A percentile compares a stretch with the other conserved stretches of the same genome.
phyloP scores from a whole-genome alignment of 2,113 vertebrate genomes.

The Bucco capensis region DNA sequence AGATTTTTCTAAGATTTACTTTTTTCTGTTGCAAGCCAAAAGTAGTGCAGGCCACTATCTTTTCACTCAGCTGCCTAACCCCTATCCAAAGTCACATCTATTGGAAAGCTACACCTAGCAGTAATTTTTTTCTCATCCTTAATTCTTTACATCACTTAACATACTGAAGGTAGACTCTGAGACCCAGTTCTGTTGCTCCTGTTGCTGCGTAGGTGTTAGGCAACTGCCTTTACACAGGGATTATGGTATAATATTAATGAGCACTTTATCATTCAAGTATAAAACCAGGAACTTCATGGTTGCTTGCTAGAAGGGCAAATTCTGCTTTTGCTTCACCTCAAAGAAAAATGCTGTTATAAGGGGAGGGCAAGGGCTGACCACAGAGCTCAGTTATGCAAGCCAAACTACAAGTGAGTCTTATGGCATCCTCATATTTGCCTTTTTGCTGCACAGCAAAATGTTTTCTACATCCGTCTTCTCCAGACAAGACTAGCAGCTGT shows the following conservation, averaged over 20 bases:
- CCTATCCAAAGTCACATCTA: neutral
- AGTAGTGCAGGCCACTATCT: neutral
- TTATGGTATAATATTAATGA: neutral
- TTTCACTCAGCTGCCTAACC: neutral
- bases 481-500: slow-evolving; percentile 35
- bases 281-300: neutral
- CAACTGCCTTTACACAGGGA: neutral
- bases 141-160: neutral
- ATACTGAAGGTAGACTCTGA: neutral
- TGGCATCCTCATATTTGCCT: neutral
- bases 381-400: neutral
- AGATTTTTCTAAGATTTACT: neutral
- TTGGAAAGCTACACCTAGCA: neutral
- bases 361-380: neutral
- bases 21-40: neutral
- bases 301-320: neutral
- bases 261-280: neutral
- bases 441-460: slow-evolving; percentile 19
- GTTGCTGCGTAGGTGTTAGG: neutral
- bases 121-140: neutral
- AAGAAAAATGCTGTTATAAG: neutral
- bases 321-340: neutral
- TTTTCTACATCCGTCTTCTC: slow-evolving; percentile 46
- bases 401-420: neutral
- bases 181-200: neutral